A percentile compares a stretch with the other conserved stretches of the same genome.
Conservation (phyloP, 2,797 vertebrate species). For the Gobio occitaniae region DNA sequence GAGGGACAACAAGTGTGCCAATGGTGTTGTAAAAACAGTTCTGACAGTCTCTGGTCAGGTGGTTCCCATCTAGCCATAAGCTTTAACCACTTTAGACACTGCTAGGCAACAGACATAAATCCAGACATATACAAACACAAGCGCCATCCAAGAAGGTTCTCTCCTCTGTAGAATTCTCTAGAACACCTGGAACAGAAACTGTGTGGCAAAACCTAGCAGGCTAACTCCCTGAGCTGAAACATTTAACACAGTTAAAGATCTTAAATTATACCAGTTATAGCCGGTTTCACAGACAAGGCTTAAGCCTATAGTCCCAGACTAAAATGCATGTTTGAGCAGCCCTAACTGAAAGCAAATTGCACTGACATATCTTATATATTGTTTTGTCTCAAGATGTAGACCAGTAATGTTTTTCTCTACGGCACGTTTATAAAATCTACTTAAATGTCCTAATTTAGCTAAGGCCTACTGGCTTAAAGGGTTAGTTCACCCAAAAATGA, state of each 20-base stretch:
- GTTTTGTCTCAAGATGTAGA: no score
- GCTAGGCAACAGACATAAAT: conserved; percentile 31
- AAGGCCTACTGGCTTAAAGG: no score
- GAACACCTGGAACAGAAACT: not conserved
- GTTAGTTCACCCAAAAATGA: no score
- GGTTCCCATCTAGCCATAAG: conserved; percentile 5
- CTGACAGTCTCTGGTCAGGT: conserved; percentile 26
- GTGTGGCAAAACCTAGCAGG: not conserved
- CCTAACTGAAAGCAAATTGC: not conserved
- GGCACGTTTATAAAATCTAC: no score
- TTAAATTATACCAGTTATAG: not conserved
- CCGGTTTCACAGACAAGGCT: not conserved
- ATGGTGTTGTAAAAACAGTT: not conserved
- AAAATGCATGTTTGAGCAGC: no score
- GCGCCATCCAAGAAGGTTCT: not conserved
- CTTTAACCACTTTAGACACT: conserved; percentile 24
- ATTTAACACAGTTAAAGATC: not conserved
- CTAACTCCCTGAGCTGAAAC: not conserved
- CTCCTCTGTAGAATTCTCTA: not conserved
- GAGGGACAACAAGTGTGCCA: not conserved
- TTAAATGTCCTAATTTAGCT: no score
- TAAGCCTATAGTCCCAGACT: not conserved
- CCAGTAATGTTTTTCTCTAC: no score
- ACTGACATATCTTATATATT: no score
- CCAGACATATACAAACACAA: conserved; percentile 21